phyloP scores from a whole-genome alignment of 2,888 invertebrate genomes.

The Dicyrtomina minuta region DNA sequence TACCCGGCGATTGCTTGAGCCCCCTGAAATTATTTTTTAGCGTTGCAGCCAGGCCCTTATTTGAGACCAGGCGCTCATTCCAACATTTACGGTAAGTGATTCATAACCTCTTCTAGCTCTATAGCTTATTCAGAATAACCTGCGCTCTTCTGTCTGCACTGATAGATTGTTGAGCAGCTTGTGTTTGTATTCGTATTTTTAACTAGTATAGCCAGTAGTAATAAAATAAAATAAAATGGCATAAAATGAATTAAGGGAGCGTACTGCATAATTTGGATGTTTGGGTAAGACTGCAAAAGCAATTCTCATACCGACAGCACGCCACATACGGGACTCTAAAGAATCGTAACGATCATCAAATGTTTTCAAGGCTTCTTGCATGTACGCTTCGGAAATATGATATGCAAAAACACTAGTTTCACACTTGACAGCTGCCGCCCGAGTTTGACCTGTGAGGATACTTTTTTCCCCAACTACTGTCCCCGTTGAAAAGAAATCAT shows the following conservation, averaged over 20 bases:
- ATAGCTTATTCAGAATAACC: too few relatives aligned
- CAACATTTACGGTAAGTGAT: too few relatives aligned
- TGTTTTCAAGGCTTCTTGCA: constrained; percentile 55
- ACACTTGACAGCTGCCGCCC: constrained; percentile 62
- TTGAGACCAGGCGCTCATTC: too few relatives aligned
- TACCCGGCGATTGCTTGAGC: too few relatives aligned
- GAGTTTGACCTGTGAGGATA: constrained; percentile 62
- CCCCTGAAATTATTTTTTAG: too few relatives aligned
- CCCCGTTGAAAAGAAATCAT: constrained; percentile 65
- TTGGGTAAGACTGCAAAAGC: constrained; percentile 61
- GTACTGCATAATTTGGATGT: constrained; percentile 58
- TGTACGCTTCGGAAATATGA: constrained; percentile 41
- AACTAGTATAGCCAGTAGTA: too few relatives aligned
- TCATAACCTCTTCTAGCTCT: too few relatives aligned
- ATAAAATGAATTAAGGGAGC: not conserved
- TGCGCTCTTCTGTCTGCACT: too few relatives aligned
- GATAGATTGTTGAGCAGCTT: too few relatives aligned
- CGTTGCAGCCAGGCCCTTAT: too few relatives aligned
- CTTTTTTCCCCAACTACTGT: constrained; percentile 66
- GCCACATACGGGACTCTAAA: constrained; percentile 65
- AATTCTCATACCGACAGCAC: constrained; percentile 63
- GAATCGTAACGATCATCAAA: constrained; percentile 59
- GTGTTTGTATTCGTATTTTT: too few relatives aligned
- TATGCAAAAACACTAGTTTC: constrained; percentile 63
- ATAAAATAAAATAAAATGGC: constrained; percentile 2